phyloP scores from a whole-genome alignment of 2,113 vertebrate genomes.

The Hydrochoerus hydrochaeris region DNA sequence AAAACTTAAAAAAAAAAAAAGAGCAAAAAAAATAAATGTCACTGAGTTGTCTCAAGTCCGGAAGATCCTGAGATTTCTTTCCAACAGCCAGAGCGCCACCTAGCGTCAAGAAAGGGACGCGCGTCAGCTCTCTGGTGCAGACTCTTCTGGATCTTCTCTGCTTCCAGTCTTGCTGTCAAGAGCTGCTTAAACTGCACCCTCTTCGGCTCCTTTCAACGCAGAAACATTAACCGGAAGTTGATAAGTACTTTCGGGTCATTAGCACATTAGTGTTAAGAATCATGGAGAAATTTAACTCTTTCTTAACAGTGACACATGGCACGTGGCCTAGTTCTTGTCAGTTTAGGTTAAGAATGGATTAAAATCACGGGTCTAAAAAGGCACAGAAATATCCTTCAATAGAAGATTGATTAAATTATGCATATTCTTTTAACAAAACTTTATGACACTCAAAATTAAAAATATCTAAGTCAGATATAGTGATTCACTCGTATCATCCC shows the following conservation, averaged over 20 bases:
- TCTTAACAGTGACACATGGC: neutral
- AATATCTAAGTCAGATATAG: neutral
- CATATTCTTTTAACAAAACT: neutral
- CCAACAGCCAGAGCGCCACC: conserved; percentile 46
- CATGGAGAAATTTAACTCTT: neutral
- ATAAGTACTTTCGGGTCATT: neutral
- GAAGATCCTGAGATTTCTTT: neutral
- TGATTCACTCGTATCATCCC: neutral
- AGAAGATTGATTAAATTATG: neutral
- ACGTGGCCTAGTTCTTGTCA: neutral
- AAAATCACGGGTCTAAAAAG: neutral
- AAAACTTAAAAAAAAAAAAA: neutral
- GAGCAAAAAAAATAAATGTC: neutral
- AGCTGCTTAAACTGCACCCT: neutral
- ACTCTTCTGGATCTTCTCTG: accelerated
- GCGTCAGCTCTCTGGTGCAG: neutral
- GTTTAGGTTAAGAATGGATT: neutral
- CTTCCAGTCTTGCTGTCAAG: neutral
- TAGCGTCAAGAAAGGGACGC: conserved; percentile 18
- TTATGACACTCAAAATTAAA: neutral
- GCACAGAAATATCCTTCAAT: neutral
- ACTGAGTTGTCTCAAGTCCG: neutral
- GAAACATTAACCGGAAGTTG: neutral
- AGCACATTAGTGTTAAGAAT: neutral
- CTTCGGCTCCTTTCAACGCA: neutral